Evolutionary conservation across 1,140 invertebrate species (phyloP).

Genomic region (Eulimnadia texana): DNA sequence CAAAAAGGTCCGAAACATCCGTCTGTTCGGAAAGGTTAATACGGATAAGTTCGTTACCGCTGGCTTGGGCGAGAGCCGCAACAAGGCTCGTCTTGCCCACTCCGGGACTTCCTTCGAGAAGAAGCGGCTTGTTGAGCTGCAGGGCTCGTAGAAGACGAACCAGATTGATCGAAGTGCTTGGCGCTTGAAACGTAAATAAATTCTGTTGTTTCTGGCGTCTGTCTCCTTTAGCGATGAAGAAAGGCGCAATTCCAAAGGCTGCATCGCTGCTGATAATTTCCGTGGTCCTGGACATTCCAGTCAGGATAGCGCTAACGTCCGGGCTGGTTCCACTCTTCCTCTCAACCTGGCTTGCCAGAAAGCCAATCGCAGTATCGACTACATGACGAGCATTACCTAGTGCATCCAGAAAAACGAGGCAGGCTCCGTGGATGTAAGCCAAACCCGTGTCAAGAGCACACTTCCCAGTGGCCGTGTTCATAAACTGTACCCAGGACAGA

Average conservation of each 20-base stretch:
- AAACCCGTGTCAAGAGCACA: constrained; percentile 24
- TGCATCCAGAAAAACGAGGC: constrained; percentile 79
- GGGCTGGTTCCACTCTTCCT: neutral
- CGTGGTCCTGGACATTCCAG: constrained; percentile 2
- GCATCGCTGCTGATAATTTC: constrained; percentile 20
- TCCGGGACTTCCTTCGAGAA: constrained; percentile 94
- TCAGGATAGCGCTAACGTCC: neutral
- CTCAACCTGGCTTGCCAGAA: constrained; percentile 13
- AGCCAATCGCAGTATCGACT: constrained; percentile 33
- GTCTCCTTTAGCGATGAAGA: constrained; percentile 28
- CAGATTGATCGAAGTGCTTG: constrained; percentile 69
- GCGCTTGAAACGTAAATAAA: constrained; percentile 57
- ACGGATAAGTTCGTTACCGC: constrained; percentile 64
- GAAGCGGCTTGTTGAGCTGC: constrained; percentile 76
- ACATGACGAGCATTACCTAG: constrained; percentile 53
- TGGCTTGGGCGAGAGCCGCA: constrained; percentile 70
- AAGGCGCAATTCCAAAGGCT: constrained; percentile 30
- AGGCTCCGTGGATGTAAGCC: constrained; percentile 75
- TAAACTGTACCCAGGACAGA: constrained; percentile 82
- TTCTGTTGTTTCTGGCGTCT: neutral
- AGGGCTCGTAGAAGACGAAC: constrained; percentile 71
- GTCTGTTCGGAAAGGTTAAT: constrained; percentile 99
- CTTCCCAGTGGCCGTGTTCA: constrained; percentile 45
- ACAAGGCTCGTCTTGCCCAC: constrained; percentile 96
- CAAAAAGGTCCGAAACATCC: constrained; percentile 96